A percentile compares a stretch with the other conserved stretches of the same genome.
phyloP scores from a whole-genome alignment of 2,797 vertebrate species.

The Capromys pilorides region DNA sequence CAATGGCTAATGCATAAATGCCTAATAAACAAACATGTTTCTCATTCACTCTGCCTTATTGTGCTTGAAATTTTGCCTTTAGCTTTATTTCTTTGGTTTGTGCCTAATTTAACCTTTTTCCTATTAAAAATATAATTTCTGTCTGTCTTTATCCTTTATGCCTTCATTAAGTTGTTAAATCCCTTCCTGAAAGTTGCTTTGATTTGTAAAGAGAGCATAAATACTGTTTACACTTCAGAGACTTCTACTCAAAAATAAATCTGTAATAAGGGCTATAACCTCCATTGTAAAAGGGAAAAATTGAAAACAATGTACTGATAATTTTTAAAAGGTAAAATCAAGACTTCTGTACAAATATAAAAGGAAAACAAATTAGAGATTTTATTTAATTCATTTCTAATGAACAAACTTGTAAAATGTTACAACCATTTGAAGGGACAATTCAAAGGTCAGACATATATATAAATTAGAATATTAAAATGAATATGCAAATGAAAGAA shows the following conservation, averaged over 20 bases:
- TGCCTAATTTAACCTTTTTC: constrained; percentile 41
- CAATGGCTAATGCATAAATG: neutral
- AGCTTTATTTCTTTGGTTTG: constrained; percentile 33
- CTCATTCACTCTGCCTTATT: neutral
- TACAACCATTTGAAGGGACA: constrained; percentile 49
- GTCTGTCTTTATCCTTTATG: neutral
- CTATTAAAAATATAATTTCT: constrained; percentile 16
- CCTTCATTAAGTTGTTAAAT: constrained; percentile 47
- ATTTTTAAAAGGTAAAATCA: constrained; percentile 49
- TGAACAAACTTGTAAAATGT: constrained; percentile 19
- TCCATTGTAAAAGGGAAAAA: constrained; percentile 22
- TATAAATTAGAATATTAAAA: constrained; percentile 52
- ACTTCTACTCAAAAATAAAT: neutral
- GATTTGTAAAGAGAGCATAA: neutral
- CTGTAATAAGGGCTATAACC: neutral
- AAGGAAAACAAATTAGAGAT: constrained; percentile 24
- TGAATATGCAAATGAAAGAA: constrained; percentile 33
- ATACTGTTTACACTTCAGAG: constrained; percentile 31
- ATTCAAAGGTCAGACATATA: constrained; percentile 17
- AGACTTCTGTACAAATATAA: constrained; percentile 2
- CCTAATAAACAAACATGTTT: constrained; percentile 27
- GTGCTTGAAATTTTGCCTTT: neutral
- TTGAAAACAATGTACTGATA: neutral
- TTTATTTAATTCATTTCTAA: constrained; percentile 57
- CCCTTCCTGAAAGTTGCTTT: constrained; percentile 11